These are phyloP conservation scores for Muschampia plurimacula DNA, from an alignment of 2,888 invertebrate species.

Conservation along the genomic window DNA sequence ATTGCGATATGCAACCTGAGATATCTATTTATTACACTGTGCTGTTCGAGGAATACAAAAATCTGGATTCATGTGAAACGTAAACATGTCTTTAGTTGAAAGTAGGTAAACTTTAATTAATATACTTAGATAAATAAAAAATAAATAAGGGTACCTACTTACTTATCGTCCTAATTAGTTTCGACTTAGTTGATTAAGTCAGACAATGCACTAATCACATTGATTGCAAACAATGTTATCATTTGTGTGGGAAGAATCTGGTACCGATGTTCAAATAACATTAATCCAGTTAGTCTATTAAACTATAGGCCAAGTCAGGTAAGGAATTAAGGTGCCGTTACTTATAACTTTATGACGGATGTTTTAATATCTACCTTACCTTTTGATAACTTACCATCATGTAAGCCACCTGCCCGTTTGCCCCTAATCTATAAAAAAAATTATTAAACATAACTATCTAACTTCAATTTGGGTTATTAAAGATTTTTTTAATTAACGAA, in stretches of 20 bases:
- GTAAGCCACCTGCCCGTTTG: no score
- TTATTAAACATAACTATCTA: no score
- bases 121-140: conserved; percentile 3
- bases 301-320: background rate
- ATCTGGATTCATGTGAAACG: background rate
- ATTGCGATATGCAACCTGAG: conserved; percentile 52
- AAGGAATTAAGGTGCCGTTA: background rate
- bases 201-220: conserved; percentile 24
- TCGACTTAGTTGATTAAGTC: conserved; percentile 15
- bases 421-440: no score
- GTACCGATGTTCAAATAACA: background rate
- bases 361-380: no score
- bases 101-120: conserved; percentile 1
- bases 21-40: conserved; percentile 15
- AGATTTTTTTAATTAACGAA: no score
- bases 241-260: conserved; percentile 26
- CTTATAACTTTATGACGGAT: no score
- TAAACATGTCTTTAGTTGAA: background rate
- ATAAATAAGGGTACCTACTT: background rate
- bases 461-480: no score
- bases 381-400: no score
- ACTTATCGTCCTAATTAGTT: conserved; percentile 16
- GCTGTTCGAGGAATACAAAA: conserved; percentile 1
- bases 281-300: background rate
- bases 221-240: conserved; percentile 31